A percentile compares a stretch with the other conserved stretches of the same genome.
phyloP scores from a whole-genome alignment of 2,888 invertebrate genomes.

The Apoda limacodes region DNA sequence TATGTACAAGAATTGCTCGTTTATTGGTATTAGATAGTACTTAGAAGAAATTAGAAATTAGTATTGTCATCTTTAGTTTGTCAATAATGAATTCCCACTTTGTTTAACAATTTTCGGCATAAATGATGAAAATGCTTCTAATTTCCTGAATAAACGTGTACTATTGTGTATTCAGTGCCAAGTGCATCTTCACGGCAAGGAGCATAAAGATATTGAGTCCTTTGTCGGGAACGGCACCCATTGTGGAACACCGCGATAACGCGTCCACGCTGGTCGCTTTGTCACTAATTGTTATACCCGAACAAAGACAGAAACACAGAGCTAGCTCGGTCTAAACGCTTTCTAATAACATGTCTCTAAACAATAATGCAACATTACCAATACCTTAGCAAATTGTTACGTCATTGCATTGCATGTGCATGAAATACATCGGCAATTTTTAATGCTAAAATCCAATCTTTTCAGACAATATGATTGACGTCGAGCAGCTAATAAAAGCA shows the following conservation, averaged over 20 bases:
- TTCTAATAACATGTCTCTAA: constrained; percentile 61
- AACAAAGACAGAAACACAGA: constrained; percentile 65
- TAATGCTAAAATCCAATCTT: constrained; percentile 29
- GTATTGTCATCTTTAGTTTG: no score
- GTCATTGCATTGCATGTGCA: constrained; percentile 22
- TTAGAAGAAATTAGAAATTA: no score
- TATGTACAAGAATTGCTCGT: no score
- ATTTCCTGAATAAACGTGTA: constrained; percentile 6
- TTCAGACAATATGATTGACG: constrained; percentile 30
- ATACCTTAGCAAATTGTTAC: constrained; percentile 61
- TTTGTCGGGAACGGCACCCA: constrained; percentile 38
- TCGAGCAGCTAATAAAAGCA: constrained; percentile 31
- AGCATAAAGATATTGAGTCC: constrained; percentile 63
- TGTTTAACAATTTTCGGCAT: no score
- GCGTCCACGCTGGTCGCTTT: constrained; percentile 43
- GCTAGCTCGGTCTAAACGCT: constrained; percentile 55
- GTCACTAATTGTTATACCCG: constrained; percentile 61
- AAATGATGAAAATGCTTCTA: no score
- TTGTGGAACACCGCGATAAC: constrained; percentile 46
- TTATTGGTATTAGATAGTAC: no score
- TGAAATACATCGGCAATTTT: no score
- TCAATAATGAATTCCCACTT: no score
- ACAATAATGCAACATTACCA: constrained; percentile 54
- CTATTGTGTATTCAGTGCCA: constrained; percentile 35
- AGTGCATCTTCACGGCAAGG: constrained; percentile 55